Conservation (phyloP, 2,888 invertebrate species). For the Drosophila fungiperda region DNA sequence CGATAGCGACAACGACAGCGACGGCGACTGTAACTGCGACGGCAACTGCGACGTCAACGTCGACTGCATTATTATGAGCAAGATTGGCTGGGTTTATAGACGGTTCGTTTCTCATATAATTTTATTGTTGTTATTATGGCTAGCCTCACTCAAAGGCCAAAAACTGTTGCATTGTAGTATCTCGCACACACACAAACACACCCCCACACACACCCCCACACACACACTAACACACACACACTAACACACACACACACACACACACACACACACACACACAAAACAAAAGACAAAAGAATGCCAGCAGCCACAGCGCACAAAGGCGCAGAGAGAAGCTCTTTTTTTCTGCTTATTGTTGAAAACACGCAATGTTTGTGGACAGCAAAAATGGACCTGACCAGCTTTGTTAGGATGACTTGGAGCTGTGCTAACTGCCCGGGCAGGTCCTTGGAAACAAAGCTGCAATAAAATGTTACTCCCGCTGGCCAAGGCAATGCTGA, state of each 20-base stretch:
- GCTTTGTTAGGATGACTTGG: slow-evolving; percentile 1
- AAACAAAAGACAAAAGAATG: slow-evolving; percentile 7
- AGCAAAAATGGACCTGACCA: not conserved
- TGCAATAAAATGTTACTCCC: slow-evolving; percentile 27
- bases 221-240: slow-evolving; percentile 25
- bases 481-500: slow-evolving; percentile 9
- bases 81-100: not conserved
- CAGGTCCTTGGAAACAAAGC: slow-evolving; percentile 22
- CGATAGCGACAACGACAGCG: not conserved
- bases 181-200: slow-evolving; percentile 21
- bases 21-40: not conserved
- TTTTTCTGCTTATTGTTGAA: slow-evolving; percentile 27
- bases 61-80: slow-evolving; percentile 25
- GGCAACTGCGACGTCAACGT: not conserved
- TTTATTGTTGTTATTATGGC: slow-evolving; percentile 63
- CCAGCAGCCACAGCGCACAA: slow-evolving; percentile 1
- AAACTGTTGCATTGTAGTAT: slow-evolving; percentile 72
- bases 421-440: not conserved
- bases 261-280: slow-evolving; percentile 19
- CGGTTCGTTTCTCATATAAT: slow-evolving; percentile 26
- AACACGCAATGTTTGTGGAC: not conserved
- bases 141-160: slow-evolving; percentile 46
- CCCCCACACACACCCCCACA: slow-evolving; percentile 18
- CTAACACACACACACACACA: slow-evolving; percentile 14
- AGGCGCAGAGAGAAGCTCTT: slow-evolving; percentile 2